These are phyloP conservation scores for Cyprinodon brontotheroides DNA, from an alignment of 2,113 vertebrate species.

Conservation along the genomic window DNA sequence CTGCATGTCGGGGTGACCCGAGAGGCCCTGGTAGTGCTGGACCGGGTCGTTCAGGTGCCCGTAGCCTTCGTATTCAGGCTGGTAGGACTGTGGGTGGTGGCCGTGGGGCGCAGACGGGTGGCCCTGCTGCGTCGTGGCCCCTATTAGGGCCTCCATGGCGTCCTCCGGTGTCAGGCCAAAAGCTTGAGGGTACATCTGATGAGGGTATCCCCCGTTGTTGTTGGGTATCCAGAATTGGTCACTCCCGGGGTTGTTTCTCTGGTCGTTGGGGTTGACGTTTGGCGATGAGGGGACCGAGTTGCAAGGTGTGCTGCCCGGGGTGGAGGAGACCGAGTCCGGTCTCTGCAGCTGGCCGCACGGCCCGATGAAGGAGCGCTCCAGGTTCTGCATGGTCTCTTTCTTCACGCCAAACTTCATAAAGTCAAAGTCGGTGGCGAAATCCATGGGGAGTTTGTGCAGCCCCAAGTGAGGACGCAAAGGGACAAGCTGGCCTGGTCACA, in stretches of 20 bases:
- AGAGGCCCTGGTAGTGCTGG: constrained; percentile 71
- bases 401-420: constrained; percentile 97
- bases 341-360: constrained; percentile 92
- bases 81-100: constrained; percentile 85
- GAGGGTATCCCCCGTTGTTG: constrained; percentile 91
- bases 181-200: constrained; percentile 92
- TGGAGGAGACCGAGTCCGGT: constrained; percentile 95
- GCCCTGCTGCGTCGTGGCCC: constrained; percentile 81
- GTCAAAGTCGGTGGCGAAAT: constrained; percentile 95
- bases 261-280: constrained; percentile 91
- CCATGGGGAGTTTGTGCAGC: constrained; percentile 88
- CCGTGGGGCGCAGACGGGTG: constrained; percentile 84
- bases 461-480: constrained; percentile 82
- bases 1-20: constrained; percentile 82
- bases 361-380: constrained; percentile 89
- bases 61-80: constrained; percentile 79
- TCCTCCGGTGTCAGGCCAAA: constrained; percentile 95
- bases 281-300: constrained; percentile 96
- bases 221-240: constrained; percentile 95
- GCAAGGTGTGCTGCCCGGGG: constrained; percentile 95
- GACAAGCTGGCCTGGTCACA: constrained; percentile 35
- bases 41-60: constrained; percentile 74
- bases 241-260: constrained; percentile 89
- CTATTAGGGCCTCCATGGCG: constrained; percentile 95
- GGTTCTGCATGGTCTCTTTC: constrained; percentile 90